Percentiles rank a stretch among this genome's conserved stretches.
Conservation (phyloP, 2,888 invertebrate genomes). For the Flexamia atlantica region DNA sequence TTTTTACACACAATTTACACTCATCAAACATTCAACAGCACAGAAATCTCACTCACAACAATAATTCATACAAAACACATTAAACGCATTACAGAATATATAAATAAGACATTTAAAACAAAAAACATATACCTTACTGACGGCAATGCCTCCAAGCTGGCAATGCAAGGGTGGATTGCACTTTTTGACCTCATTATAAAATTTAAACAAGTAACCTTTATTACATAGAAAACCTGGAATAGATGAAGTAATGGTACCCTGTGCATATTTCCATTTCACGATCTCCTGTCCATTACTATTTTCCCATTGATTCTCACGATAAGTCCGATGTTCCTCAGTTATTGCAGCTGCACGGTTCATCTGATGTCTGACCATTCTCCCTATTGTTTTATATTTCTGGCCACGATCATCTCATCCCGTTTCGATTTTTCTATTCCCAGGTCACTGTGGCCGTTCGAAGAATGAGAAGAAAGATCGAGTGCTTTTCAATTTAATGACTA, state of each 20-base stretch:
- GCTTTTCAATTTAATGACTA: too few relatives aligned
- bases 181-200: too few relatives aligned
- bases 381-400: slow-evolving; percentile 10
- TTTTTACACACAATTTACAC: too few relatives aligned
- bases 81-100: too few relatives aligned
- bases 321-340: not conserved
- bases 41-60: too few relatives aligned
- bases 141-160: too few relatives aligned
- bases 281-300: not conserved
- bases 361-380: slow-evolving; percentile 4
- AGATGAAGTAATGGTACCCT: not conserved
- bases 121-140: too few relatives aligned
- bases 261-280: slow-evolving; percentile 9
- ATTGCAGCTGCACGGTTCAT: slow-evolving; percentile 3
- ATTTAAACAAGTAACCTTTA: too few relatives aligned
- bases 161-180: too few relatives aligned
- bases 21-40: too few relatives aligned
- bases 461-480: not conserved
- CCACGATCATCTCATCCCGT: slow-evolving; percentile 20
- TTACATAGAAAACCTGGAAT: not conserved
- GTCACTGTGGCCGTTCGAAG: not conserved
- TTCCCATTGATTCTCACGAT: slow-evolving; percentile 16
- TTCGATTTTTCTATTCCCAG: slow-evolving; percentile 21
- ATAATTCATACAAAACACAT: too few relatives aligned
- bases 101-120: too few relatives aligned